Conservation (phyloP, 2,888 invertebrate genomes). For the Drosophila robusta region DNA sequence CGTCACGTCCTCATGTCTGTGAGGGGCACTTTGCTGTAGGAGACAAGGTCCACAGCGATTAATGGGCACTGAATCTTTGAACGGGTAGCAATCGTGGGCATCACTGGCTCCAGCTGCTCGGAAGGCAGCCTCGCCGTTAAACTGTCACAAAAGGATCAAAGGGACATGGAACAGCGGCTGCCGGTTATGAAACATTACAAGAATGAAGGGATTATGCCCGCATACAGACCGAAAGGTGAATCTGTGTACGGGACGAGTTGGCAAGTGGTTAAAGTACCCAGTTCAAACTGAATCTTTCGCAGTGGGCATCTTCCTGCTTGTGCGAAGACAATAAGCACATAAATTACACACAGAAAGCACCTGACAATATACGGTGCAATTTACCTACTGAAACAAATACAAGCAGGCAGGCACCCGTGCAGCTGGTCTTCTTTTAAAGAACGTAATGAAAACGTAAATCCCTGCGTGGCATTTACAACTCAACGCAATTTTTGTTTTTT, state of each 20-base stretch:
- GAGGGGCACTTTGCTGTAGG: constrained; percentile 9
- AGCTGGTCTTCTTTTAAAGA: constrained; percentile 50
- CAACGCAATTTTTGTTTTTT: constrained; percentile 65
- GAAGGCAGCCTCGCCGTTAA: constrained; percentile 41
- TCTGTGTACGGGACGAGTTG: constrained; percentile 3
- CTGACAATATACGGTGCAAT: constrained; percentile 40
- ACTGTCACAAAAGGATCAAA: constrained; percentile 72
- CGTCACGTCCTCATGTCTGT: constrained; percentile 24
- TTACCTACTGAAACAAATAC: constrained; percentile 14
- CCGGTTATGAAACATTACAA: constrained; percentile 71
- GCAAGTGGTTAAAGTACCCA: constrained; percentile 4
- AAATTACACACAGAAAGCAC: constrained; percentile 70
- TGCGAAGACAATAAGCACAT: constrained; percentile 73
- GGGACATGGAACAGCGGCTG: constrained; percentile 43
- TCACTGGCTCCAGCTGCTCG: constrained; percentile 37
- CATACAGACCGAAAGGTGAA: constrained; percentile 16
- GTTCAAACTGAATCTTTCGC: constrained; percentile 21
- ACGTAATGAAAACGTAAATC: constrained; percentile 79
- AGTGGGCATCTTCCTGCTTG: constrained; percentile 13
- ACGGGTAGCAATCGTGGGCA: constrained; percentile 33
- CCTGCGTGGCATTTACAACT: constrained; percentile 77
- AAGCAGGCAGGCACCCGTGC: constrained; percentile 1
- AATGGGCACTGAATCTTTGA: constrained; percentile 54
- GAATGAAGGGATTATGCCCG: constrained; percentile 48
- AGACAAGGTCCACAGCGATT: constrained; percentile 65